Evolutionary conservation across 2,113 vertebrate genomes (phyloP).

Genomic region (Pseudorhombus dupliciocellatus): DNA sequence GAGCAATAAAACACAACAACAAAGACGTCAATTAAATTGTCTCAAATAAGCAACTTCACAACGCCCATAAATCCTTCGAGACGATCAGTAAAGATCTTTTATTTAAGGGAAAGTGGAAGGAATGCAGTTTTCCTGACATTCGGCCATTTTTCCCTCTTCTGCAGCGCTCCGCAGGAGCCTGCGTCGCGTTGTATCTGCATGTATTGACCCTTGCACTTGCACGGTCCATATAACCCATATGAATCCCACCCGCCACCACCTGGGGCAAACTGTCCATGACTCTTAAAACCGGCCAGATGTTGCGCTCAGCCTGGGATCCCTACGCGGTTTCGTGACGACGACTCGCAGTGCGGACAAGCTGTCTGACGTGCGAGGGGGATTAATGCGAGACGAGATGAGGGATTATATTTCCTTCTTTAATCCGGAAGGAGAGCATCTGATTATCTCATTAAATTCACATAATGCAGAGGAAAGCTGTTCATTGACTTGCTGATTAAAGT

Average conservation of each 20-base stretch:
- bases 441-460: constrained; percentile 8
- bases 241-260: constrained; percentile 66
- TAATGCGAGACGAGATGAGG: background rate
- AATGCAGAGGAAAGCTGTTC: constrained; percentile 4
- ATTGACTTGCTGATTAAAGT: background rate
- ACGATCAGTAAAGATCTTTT: background rate
- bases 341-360: background rate
- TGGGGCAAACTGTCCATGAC: constrained; percentile 71
- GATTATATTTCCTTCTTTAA: constrained; percentile 10
- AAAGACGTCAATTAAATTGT: background rate
- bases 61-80: background rate
- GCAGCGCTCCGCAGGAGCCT: constrained; percentile 19
- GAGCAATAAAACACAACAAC: background rate
- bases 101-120: constrained; percentile 16
- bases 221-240: constrained; percentile 70
- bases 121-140: constrained; percentile 20
- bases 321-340: background rate
- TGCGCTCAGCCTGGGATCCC: constrained; percentile 36
- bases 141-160: background rate
- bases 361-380: background rate
- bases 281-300: constrained; percentile 74
- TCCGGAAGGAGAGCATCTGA: background rate
- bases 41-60: background rate
- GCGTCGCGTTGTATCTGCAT: constrained; percentile 39
- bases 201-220: constrained; percentile 73